Base-by-base conservation (phyloP, 2,888 invertebrate genomes). In the Synergus gifuensis region DNA sequence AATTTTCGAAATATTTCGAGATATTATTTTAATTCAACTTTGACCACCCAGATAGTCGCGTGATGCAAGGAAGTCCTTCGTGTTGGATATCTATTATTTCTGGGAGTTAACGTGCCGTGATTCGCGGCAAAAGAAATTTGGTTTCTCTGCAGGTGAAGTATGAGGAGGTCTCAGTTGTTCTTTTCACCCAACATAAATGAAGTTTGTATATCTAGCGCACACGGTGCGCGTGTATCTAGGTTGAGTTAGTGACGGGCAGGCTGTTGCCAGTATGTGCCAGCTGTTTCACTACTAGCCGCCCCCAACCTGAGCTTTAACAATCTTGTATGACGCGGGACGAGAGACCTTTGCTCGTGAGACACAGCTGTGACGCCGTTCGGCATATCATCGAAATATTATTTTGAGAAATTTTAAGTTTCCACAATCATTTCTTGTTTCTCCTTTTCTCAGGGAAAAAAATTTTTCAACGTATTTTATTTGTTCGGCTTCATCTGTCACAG, bases 181-280 rank as follows among this genome's bases (percentile, higher is more conserved):
- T 83, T 83, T 82, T 81, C 81, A 80, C 77, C 84, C 89, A 88
- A 90, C 91, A 91, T 91, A 91, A 91, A 92, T 92, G 91, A 91
- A 91, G 90, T 92, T 92, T 91, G 91, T 91, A 73, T 49, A 91
- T 91, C 89, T 89, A 86, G 89, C 86, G 89, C 91, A 92, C 89
- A 90, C 90, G 91, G 90, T 89, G 92, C 89, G 87, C 78, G 83
- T 90, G 89, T 84, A 84, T 78, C 88, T 89, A 88, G 89, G 88
- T 90, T 91, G 91, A 91, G 90, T 92, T 91, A 91, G 91, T 91
- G 91, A 91, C 89, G 89, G 88, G 90, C 91, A 90, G 89, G 69
- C 69, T 90, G 89, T 84, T 83, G 78, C 88, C 89, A 88, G 89
- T 88, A 84, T 89, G 91, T 90, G 88, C 90, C 91, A 91, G 92